Evolutionary conservation across 2,113 vertebrate species (phyloP).

Genomic region (Nothoprocta perdicaria): DNA sequence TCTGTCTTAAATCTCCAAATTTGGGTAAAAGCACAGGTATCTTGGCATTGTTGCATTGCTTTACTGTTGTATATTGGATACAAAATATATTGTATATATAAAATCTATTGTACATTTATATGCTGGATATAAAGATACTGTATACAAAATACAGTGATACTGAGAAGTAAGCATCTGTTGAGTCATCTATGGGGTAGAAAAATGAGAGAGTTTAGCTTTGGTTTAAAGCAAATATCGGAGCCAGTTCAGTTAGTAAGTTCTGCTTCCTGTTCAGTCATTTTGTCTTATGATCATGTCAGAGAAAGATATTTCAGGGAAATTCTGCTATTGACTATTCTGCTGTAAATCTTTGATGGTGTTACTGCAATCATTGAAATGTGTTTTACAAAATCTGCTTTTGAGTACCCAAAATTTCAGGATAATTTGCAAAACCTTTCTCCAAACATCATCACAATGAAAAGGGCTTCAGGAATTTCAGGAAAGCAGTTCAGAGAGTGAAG

Average conservation of each 20-base stretch:
- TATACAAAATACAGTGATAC: background rate
- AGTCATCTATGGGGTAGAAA: background rate
- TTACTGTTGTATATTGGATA: background rate
- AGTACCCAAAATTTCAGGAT: background rate
- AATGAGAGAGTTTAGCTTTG: background rate
- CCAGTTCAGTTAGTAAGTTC: background rate
- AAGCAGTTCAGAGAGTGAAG: background rate
- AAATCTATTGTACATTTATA: no score
- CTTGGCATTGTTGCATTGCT: background rate
- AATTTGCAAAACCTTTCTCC: conserved; percentile 9
- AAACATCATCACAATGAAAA: background rate
- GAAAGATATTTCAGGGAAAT: background rate
- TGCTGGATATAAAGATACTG: no score
- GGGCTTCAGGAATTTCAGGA: background rate
- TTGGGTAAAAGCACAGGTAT: background rate
- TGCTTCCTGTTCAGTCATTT: background rate
- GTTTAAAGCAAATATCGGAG: background rate
- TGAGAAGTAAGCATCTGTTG: background rate
- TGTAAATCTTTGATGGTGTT: background rate
- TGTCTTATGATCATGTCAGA: background rate
- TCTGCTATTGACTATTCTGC: background rate
- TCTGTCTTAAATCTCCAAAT: background rate
- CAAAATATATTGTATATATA: no score
- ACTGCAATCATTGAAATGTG: background rate
- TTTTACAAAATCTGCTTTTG: background rate